Evolutionary conservation across 2,113 vertebrate species (phyloP).

Genomic region (Phylloscopus trochiloides): DNA sequence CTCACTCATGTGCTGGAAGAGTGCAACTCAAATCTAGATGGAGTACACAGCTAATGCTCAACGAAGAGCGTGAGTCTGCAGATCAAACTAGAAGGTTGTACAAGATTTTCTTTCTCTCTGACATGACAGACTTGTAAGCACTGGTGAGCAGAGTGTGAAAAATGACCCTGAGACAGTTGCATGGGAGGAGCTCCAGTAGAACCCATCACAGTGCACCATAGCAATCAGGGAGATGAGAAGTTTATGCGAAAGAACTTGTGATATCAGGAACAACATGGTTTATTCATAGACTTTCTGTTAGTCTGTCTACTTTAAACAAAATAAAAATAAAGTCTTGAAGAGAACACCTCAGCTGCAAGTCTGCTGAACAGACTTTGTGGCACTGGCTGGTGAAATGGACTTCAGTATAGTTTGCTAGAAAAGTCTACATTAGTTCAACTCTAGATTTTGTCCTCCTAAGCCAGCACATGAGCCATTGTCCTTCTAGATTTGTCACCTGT

Average conservation of each 20-base stretch:
- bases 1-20: not conserved
- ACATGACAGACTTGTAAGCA: not conserved
- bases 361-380: not conserved
- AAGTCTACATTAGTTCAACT: not conserved
- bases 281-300: not conserved
- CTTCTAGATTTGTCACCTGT: not conserved
- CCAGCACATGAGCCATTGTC: fast-evolving
- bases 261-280: not conserved
- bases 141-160: not conserved
- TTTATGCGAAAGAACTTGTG: not conserved
- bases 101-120: not conserved
- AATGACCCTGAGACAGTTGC: not conserved
- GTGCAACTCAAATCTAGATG: not conserved
- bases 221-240: not conserved
- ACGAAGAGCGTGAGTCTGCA: not conserved
- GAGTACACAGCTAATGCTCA: not conserved
- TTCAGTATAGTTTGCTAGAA: not conserved
- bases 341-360: not conserved
- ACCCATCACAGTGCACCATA: not conserved
- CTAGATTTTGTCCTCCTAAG: not conserved
- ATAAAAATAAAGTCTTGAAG: not conserved
- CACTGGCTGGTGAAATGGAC: not conserved
- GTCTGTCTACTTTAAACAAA: not conserved
- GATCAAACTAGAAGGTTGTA: not conserved
- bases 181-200: not conserved